A percentile compares a stretch with the other conserved stretches of the same genome.
These are phyloP conservation scores for Crambe crambe DNA, from an alignment of 37 sponge, comb jelly and placozoan species.

Conservation along the genomic window DNA sequence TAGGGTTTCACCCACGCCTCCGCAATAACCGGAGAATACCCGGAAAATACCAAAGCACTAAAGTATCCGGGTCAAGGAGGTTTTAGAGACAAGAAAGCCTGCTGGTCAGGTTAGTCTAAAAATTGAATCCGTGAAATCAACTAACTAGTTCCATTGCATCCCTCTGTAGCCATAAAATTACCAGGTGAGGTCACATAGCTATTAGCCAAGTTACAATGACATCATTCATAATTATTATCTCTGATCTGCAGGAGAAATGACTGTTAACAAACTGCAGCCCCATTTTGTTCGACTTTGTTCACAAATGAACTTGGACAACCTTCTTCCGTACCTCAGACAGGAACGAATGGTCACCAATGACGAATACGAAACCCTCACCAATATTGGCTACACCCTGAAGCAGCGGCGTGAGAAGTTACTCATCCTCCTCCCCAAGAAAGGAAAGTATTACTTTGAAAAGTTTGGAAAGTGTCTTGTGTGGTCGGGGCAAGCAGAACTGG, in stretches of 20 bases:
- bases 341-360: conserved; percentile 48
- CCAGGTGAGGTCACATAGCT: not conserved
- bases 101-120: no score
- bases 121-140: no score
- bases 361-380: conserved; percentile 40
- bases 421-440: conserved; percentile 45
- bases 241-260: conserved; percentile 13
- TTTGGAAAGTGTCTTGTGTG: conserved; percentile 55
- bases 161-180: no score
- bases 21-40: no score
- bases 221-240: no score
- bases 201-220: not conserved
- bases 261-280: conserved; percentile 1
- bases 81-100: no score
- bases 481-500: conserved; percentile 59
- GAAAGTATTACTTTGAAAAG: conserved; percentile 25
- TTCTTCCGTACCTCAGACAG: conserved; percentile 39
- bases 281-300: conserved; percentile 45
- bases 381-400: not conserved
- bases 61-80: no score
- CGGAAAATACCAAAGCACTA: no score
- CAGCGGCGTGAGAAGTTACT: conserved; percentile 28
- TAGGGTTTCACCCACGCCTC: no score
- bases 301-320: conserved; percentile 36
- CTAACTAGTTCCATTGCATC: no score